These are phyloP conservation scores for Lophotriccus pileatus DNA, from an alignment of 2,797 vertebrate species.

Conservation along the genomic window DNA sequence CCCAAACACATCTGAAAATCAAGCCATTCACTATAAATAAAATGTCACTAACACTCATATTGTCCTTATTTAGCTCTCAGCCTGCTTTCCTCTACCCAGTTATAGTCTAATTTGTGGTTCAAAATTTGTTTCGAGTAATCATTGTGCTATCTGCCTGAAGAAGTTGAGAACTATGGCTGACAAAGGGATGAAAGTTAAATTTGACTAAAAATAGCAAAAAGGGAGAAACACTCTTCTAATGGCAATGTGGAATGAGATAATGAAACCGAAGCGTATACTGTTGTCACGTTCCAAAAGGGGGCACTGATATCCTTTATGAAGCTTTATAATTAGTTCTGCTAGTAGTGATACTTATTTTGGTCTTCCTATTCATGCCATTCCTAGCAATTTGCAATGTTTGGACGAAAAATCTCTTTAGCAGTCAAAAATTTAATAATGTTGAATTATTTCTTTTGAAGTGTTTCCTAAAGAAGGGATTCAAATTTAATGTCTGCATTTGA, in stretches of 20 bases:
- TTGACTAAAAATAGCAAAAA: neutral
- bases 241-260: neutral
- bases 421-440: neutral
- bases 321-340: neutral
- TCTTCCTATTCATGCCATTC: neutral
- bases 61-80: neutral
- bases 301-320: neutral
- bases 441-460: neutral
- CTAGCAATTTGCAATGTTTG: neutral
- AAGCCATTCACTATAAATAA: neutral
- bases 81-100: neutral
- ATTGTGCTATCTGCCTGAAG: neutral
- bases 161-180: neutral
- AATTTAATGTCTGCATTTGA: neutral
- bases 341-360: neutral
- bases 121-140: neutral
- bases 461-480: neutral
- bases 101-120: neutral
- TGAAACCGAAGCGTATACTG: neutral
- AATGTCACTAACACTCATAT: neutral
- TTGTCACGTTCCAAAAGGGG: neutral
- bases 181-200: neutral
- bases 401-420: neutral
- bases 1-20: neutral
- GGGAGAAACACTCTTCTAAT: neutral